Evolutionary conservation across 2,888 invertebrate species (phyloP), one percentile per base, ranked within the genome.

Genomic region (Torymus tubicola): DNA sequence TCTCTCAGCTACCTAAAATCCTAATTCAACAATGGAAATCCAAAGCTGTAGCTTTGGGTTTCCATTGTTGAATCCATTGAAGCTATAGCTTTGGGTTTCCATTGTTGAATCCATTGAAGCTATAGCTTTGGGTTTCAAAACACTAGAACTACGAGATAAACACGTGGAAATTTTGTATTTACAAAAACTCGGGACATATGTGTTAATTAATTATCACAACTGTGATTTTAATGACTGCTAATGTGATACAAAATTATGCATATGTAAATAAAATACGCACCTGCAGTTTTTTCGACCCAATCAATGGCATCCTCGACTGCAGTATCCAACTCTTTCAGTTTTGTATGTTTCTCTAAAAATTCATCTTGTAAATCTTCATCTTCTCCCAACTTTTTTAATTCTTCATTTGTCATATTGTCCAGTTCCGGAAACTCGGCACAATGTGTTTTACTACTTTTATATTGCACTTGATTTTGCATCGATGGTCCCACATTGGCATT

Each of bases 341-440:
- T 93, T 0, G 95, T 94, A 88, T 94, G 92, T 83, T 93, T 94
- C 87, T 95, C 94, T 61, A 96, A 90, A 82, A 96, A 94, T 88
- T 95, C 95, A 86, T 95, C 94, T 90, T 96, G 93, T 84, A 93
- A 93, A 85, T 96, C 95, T 0, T 93, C 92, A 90, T 94, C 95
- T 67, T 94, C 93, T 85, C 94, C 92, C 21, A 96, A 92, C 87
- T 94, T 93, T 84, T 94, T 93, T 64, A 96, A 91, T 89, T 96
- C 95, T 70, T 95, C 94, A 85, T 93, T 85, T 84, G 91, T 91
- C 83, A 93, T 86, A 70, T 89, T 88, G 81, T 92, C 91, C 24
- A 93, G 86, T 84, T 93, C 92, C 8, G 93, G 92, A 85, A 93
- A 92, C 65, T 91, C 86, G 58, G 88, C 69, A 71, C 88, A 88